Conservation (phyloP, 2,888 invertebrate species). For the Drosophila mayaguana region DNA sequence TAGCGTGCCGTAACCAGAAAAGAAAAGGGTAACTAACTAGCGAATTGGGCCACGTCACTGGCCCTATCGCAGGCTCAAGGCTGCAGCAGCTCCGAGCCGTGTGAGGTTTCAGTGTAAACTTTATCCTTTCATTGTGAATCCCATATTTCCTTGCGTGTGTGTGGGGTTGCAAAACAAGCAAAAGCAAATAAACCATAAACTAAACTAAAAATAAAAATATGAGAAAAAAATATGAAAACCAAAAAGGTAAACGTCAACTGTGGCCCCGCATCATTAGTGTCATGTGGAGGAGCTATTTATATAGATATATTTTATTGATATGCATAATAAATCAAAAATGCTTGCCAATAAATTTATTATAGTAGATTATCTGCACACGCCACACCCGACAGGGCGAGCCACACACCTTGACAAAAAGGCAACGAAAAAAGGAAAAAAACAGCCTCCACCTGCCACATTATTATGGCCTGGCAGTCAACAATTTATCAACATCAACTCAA, state of each 20-base stretch:
- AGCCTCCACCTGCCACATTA: conserved; percentile 49
- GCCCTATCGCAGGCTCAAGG: conserved; percentile 51
- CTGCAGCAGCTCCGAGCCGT: conserved; percentile 31
- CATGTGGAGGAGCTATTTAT: conserved; percentile 64
- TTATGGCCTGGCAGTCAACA: conserved; percentile 59
- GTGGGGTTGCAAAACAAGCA: conserved; percentile 13
- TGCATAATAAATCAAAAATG: conserved; percentile 76
- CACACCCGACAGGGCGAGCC: conserved; percentile 21
- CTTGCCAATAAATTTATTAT: conserved; percentile 77
- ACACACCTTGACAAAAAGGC: conserved; percentile 55
- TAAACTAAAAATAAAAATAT: conserved; percentile 4
- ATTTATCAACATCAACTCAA: conserved; percentile 73
- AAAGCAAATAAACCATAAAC: conserved; percentile 18
- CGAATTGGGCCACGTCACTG: conserved; percentile 43
- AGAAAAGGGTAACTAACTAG: conserved; percentile 70
- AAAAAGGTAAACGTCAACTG: conserved; percentile 52
- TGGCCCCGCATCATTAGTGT: conserved; percentile 69
- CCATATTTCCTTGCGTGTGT: conserved; percentile 19
- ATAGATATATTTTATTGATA: conserved; percentile 65
- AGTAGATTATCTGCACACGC: conserved; percentile 67
- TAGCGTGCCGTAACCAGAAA: conserved; percentile 33
- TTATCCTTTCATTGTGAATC: conserved; percentile 24
- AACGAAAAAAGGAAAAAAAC: conserved; percentile 47
- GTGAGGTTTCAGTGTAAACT: conserved; percentile 32
- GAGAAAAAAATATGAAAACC: background rate